Conservation (phyloP, 1,140 invertebrate genomes). For the Drosophila parvula region DNA sequence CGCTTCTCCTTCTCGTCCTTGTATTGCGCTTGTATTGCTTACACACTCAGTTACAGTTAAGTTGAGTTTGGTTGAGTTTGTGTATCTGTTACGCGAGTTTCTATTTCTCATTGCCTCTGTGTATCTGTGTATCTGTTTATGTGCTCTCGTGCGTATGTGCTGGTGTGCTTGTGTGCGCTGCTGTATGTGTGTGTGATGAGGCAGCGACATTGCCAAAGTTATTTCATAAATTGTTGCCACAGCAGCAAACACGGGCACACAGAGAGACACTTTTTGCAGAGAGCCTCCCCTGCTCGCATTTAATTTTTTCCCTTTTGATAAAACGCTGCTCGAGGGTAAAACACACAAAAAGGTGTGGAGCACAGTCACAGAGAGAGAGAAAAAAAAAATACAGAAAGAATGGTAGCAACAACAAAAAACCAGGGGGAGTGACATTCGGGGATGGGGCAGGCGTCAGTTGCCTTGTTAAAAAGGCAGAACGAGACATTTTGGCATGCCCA, state of each 20-base stretch:
- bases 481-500: conserved; percentile 76
- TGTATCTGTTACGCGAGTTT: conserved; percentile 78
- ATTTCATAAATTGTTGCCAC: conserved; percentile 82
- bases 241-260: conserved; percentile 64
- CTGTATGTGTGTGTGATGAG: conserved; percentile 18
- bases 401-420: background rate
- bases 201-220: conserved; percentile 66
- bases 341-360: conserved; percentile 28
- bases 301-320: conserved; percentile 37
- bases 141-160: conserved; percentile 4
- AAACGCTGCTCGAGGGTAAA: conserved; percentile 45
- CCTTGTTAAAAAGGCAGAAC: conserved; percentile 72
- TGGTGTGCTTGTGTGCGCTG: background rate
- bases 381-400: background rate
- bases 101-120: conserved; percentile 59
- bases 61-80: conserved; percentile 67
- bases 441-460: conserved; percentile 43
- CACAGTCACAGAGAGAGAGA: background rate
- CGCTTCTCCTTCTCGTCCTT: background rate
- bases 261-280: conserved; percentile 32
- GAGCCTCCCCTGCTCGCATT: conserved; percentile 5
- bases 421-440: background rate
- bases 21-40: conserved; percentile 63
- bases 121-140: conserved; percentile 23
- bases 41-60: conserved; percentile 75